Conservation (phyloP, 2,888 invertebrate genomes). For the Pegoplata infirma region DNA sequence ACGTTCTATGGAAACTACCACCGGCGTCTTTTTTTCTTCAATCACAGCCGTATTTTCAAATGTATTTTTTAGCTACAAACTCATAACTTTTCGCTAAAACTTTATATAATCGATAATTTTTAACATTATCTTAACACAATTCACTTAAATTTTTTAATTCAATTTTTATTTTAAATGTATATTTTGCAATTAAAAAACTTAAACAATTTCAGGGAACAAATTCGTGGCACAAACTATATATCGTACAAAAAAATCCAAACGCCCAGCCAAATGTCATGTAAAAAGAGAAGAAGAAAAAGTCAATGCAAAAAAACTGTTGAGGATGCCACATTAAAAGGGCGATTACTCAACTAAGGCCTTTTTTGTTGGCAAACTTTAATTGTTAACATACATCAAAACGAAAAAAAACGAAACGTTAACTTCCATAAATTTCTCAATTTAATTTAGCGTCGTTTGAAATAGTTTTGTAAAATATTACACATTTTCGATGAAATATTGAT, state of each 20-base stretch:
- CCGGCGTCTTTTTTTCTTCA: conserved; percentile 44
- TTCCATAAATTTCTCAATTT: too few relatives aligned
- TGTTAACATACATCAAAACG: too few relatives aligned
- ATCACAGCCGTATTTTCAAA: conserved; percentile 13
- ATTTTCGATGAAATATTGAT: too few relatives aligned
- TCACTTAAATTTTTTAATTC: not conserved
- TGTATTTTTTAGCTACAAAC: not conserved
- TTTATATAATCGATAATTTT: not conserved
- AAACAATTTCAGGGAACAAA: conserved; percentile 2
- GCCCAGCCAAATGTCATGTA: conserved; percentile 46
- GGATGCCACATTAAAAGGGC: conserved; percentile 19
- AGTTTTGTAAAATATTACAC: too few relatives aligned
- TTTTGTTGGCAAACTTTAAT: too few relatives aligned
- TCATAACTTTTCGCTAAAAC: not conserved
- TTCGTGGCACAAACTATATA: conserved; percentile 43
- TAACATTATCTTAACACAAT: not conserved
- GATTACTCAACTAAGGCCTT: too few relatives aligned
- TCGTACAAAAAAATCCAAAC: conserved; percentile 29
- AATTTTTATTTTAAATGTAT: not conserved
- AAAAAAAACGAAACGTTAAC: too few relatives aligned
- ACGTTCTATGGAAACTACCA: not conserved
- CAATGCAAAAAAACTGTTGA: not conserved
- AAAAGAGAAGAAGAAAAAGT: conserved; percentile 13
- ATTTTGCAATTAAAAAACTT: conserved; percentile 5
- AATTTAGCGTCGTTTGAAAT: too few relatives aligned